A percentile compares a stretch with the other conserved stretches of the same genome.
phyloP scores from a whole-genome alignment of 2,888 invertebrate genomes.

The Pyrgus malvae region DNA sequence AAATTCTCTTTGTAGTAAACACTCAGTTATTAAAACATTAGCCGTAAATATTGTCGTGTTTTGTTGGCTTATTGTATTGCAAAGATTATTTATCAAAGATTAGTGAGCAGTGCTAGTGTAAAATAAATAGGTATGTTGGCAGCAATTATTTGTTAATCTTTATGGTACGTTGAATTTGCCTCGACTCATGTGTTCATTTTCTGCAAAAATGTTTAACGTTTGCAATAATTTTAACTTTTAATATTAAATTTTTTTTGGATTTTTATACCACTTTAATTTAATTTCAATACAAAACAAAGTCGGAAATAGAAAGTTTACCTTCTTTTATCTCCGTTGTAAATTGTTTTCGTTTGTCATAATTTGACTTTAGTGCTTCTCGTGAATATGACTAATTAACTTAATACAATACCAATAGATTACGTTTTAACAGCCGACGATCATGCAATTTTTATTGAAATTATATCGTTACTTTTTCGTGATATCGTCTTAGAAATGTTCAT shows the following conservation, averaged over 20 bases:
- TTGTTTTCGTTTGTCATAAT: no score
- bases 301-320: no score
- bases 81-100: conserved; percentile 6
- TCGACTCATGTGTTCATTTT: no score
- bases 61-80: neutral
- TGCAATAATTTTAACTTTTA: neutral
- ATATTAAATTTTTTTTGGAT: neutral
- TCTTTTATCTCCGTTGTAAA: no score
- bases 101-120: neutral
- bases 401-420: no score
- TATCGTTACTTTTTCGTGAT: no score
- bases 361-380: no score
- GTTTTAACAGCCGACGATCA: no score
- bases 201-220: neutral
- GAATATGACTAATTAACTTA: no score
- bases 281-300: neutral
- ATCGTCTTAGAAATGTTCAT: neutral
- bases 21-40: neutral
- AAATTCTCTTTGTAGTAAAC: no score
- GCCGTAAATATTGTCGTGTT: neutral
- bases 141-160: conserved; percentile 1
- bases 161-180: neutral
- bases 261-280: neutral
- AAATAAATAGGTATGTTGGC: neutral
- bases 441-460: no score